These are phyloP conservation scores for Lumbricus terrestris DNA, from an alignment of 2,888 invertebrate species.

Conservation along the genomic window DNA sequence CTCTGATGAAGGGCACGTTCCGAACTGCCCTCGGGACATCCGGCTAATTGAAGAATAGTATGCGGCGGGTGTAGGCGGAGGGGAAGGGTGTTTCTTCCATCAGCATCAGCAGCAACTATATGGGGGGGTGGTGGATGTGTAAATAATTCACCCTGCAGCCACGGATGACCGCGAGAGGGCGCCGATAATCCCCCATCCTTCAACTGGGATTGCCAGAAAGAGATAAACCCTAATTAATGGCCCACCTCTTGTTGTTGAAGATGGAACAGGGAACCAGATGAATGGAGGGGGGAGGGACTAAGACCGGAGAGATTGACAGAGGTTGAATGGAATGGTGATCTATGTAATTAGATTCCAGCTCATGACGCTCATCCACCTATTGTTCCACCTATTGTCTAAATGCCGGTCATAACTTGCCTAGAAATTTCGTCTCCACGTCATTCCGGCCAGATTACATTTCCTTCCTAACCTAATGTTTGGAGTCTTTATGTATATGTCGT, in stretches of 20 bases:
- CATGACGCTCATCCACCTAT: too few relatives aligned
- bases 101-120: background rate
- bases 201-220: background rate
- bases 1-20: background rate
- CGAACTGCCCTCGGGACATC: background rate
- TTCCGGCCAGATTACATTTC: background rate
- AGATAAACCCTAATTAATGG: slow-evolving; percentile 3
- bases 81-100: background rate
- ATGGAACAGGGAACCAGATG: background rate
- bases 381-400: background rate
- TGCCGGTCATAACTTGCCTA: background rate
- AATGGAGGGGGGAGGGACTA: background rate
- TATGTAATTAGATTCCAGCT: too few relatives aligned
- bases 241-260: background rate
- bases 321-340: background rate
- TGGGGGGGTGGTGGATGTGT: background rate
- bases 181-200: background rate
- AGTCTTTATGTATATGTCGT: background rate
- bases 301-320: background rate
- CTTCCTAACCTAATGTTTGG: too few relatives aligned
- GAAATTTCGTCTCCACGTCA: too few relatives aligned
- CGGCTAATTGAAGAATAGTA: background rate
- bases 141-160: background rate
- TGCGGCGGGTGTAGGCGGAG: background rate
- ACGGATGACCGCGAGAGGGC: background rate